These are phyloP conservation scores for Trichoplusia ni DNA, from an alignment of 1,140 invertebrate species.

Conservation along the genomic window DNA sequence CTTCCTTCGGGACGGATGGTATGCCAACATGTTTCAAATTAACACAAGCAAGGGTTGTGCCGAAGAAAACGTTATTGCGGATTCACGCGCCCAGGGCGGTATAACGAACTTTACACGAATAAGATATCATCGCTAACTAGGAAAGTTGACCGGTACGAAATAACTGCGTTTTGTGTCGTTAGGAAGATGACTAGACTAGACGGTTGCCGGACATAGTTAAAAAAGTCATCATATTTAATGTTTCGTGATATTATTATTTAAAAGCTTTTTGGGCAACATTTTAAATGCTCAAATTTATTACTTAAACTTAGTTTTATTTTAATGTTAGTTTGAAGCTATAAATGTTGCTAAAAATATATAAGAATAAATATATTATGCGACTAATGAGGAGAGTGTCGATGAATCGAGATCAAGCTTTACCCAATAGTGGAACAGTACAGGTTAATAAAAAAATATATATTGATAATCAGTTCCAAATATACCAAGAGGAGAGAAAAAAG, in stretches of 20 bases:
- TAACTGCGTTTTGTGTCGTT: slow-evolving; percentile 39
- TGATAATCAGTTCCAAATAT: too few relatives aligned
- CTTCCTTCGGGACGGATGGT: slow-evolving; percentile 25
- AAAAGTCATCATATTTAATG: too few relatives aligned
- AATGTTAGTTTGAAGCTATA: too few relatives aligned
- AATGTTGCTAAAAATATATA: too few relatives aligned
- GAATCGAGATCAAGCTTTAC: too few relatives aligned
- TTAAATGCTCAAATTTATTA: slow-evolving; percentile 6
- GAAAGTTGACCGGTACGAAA: slow-evolving; percentile 43
- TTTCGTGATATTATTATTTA: slow-evolving; percentile 17
- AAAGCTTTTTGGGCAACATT: slow-evolving; percentile 15
- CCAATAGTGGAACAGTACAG: too few relatives aligned
- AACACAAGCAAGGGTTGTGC: slow-evolving; percentile 53
- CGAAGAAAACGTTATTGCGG: slow-evolving; percentile 46
- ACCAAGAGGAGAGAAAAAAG: too few relatives aligned
- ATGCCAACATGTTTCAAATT: slow-evolving; percentile 67
- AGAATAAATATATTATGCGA: too few relatives aligned
- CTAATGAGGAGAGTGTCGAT: too few relatives aligned
- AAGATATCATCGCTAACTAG: slow-evolving; percentile 45
- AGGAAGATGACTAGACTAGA: too few relatives aligned
- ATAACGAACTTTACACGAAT: slow-evolving; percentile 27
- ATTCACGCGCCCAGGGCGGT: slow-evolving; percentile 34
- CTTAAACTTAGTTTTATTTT: slow-evolving; percentile 11
- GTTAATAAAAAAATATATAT: too few relatives aligned
- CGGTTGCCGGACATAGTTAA: too few relatives aligned